A percentile compares a stretch with the other conserved stretches of the same genome.
Evolutionary conservation across 2,113 vertebrate species (phyloP).

Genomic region (Coptodon rendalli): DNA sequence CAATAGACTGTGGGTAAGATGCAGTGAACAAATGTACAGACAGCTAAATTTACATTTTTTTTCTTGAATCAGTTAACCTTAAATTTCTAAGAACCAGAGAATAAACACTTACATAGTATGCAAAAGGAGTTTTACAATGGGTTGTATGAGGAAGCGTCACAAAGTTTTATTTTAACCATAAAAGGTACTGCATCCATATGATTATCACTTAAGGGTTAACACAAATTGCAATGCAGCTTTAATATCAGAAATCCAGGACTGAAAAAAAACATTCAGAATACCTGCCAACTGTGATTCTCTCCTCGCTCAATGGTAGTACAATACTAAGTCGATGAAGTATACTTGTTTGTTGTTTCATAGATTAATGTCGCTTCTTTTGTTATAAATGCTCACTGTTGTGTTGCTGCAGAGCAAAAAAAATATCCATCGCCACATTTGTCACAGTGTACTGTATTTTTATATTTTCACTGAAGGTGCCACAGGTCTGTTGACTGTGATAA

Average conservation of each 20-base stretch:
- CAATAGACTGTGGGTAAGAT: accelerated
- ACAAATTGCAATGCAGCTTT: background rate
- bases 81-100: background rate
- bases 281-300: background rate
- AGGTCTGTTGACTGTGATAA: constrained; percentile 35
- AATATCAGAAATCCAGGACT: background rate
- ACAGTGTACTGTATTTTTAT: background rate
- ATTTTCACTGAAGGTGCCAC: background rate
- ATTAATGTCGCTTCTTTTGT: accelerated
- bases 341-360: accelerated
- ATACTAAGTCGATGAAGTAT: background rate
- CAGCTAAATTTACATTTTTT: background rate
- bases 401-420: background rate
- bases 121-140: background rate
- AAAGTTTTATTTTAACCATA: background rate
- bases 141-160: background rate
- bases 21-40: background rate
- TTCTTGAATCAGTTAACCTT: background rate
- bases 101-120: background rate
- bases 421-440: background rate
- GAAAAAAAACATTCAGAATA: background rate
- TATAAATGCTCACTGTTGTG: background rate
- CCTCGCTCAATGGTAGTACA: background rate
- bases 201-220: background rate
- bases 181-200: background rate